These are phyloP conservation scores for Drosophila triauraria DNA, from an alignment of 1,140 invertebrate species.

Conservation along the genomic window DNA sequence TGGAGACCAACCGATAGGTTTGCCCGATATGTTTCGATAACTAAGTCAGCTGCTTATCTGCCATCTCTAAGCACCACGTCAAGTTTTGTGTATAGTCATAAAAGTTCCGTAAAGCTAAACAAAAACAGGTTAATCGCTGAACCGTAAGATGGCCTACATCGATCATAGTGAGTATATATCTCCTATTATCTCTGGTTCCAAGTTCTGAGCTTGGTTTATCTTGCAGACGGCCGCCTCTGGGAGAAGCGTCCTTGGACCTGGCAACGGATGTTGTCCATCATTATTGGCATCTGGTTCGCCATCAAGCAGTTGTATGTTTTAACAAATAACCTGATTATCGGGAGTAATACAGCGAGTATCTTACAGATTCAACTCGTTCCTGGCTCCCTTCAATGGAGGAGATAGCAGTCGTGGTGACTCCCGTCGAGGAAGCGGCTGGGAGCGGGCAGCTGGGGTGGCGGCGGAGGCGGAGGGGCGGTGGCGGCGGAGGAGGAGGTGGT, in stretches of 20 bases:
- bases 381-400: constrained; percentile 63
- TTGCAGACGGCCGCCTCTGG: constrained; percentile 65
- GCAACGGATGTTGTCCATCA: constrained; percentile 54
- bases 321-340: not conserved
- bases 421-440: constrained; percentile 25
- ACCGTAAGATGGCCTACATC: constrained; percentile 40
- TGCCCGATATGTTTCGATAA: constrained; percentile 3
- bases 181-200: not conserved
- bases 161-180: constrained; percentile 43
- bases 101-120: not conserved
- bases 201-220: not conserved
- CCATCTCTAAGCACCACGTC: constrained; percentile 41
- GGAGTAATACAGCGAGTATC: not conserved
- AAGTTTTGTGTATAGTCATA: constrained; percentile 19
- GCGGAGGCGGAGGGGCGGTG: not conserved
- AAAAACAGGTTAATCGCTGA: not conserved
- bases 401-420: constrained; percentile 32
- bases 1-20: not conserved
- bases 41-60: constrained; percentile 8
- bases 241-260: constrained; percentile 73
- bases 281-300: constrained; percentile 62
- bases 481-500: constrained; percentile 23
- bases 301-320: constrained; percentile 64
- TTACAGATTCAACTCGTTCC: constrained; percentile 52
- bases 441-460: constrained; percentile 14